phyloP scores from a whole-genome alignment of 2,113 vertebrate genomes.

The Danionella cerebrum region DNA sequence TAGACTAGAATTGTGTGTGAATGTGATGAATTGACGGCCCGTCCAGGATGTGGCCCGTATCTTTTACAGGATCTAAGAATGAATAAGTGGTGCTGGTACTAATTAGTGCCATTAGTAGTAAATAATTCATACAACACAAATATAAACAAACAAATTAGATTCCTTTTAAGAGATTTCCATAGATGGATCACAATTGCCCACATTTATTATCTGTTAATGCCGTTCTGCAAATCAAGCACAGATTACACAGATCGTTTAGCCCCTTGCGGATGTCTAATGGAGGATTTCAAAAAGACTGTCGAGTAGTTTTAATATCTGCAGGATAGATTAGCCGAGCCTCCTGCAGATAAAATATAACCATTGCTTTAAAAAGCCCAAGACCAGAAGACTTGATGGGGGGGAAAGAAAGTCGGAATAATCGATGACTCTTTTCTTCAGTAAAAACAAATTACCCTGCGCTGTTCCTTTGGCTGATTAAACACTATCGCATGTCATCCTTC shows the following conservation, averaged over 20 bases:
- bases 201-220: conserved; percentile 34
- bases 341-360: conserved; percentile 13
- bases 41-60: too few species aligned
- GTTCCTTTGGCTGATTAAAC: conserved; percentile 34
- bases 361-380: conserved; percentile 11
- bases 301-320: conserved; percentile 18
- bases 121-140: too few species aligned
- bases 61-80: too few species aligned
- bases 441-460: conserved; percentile 15
- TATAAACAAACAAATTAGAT: too few species aligned
- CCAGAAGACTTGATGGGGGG: not conserved
- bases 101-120: too few species aligned
- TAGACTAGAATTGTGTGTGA: too few species aligned
- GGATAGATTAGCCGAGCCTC: conserved; percentile 7
- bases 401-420: conserved; percentile 2
- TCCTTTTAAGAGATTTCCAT: too few species aligned
- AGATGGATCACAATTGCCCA: not conserved
- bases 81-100: too few species aligned
- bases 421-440: conserved; percentile 1
- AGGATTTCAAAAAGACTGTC: not conserved
- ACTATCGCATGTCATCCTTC: conserved; percentile 1
- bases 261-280: conserved; percentile 23
- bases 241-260: conserved; percentile 27
- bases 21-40: too few species aligned
- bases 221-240: conserved; percentile 5